Conservation (phyloP, 1,140 invertebrate species). For the Manduca sexta region DNA sequence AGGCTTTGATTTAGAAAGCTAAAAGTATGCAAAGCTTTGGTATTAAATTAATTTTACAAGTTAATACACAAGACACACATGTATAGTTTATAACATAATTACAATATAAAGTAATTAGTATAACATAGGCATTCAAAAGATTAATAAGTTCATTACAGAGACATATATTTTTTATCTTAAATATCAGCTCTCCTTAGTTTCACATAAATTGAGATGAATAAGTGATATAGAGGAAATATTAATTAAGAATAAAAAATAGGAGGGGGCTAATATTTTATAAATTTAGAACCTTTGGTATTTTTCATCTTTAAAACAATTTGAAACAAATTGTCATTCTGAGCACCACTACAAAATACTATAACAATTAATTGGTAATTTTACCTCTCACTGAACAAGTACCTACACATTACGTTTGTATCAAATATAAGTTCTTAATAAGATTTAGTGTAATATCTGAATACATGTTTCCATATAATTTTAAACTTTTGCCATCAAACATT, state of each 20-base stretch:
- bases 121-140: neutral
- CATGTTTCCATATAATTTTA: conserved; percentile 14
- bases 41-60: conserved; percentile 8
- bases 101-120: conserved; percentile 7
- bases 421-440: conserved; percentile 27
- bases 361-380: too few relatives aligned
- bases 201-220: too few relatives aligned
- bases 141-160: too few relatives aligned
- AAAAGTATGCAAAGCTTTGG: conserved; percentile 17
- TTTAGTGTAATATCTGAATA: conserved; percentile 9
- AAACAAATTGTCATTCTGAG: neutral
- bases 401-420: conserved; percentile 21
- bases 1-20: conserved; percentile 11
- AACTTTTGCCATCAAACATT: conserved; percentile 16
- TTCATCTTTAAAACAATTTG: too few relatives aligned
- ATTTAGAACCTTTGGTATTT: too few relatives aligned
- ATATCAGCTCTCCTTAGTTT: too few relatives aligned
- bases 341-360: conserved; percentile 3
- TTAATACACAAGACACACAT: conserved; percentile 2
- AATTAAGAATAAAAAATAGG: neutral
- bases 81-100: conserved; percentile 9
- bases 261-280: too few relatives aligned
- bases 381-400: conserved; percentile 3
- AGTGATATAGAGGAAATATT: neutral
- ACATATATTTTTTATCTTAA: too few relatives aligned